A percentile compares a stretch with the other conserved stretches of the same genome.
phyloP scores from a whole-genome alignment of 2,888 invertebrate species.

The Muschampia staudingeri region DNA sequence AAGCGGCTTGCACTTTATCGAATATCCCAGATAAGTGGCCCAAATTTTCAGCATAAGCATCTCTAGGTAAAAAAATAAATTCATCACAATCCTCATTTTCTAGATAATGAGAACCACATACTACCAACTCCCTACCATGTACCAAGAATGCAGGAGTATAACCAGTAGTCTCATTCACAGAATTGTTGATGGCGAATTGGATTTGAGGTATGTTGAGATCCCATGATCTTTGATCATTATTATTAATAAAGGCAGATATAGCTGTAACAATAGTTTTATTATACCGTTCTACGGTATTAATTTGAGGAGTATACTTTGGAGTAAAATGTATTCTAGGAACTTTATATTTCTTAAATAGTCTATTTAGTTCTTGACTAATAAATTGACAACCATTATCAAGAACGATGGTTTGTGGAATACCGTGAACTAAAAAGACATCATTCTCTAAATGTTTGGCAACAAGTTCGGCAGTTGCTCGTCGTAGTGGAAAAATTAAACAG shows the following conservation, averaged over 20 bases:
- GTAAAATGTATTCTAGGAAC: neutral
- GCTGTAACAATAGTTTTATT: neutral
- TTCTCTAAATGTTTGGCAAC: slow-evolving; percentile 57
- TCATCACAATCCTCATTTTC: neutral
- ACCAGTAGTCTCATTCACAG: slow-evolving; percentile 4
- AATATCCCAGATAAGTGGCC: neutral
- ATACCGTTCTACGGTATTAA: neutral
- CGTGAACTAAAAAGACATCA: slow-evolving; percentile 65
- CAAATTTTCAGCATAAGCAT: neutral
- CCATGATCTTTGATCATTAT: slow-evolving; percentile 18
- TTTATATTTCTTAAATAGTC: neutral
- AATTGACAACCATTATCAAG: slow-evolving; percentile 69
- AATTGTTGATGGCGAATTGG: slow-evolving; percentile 13
- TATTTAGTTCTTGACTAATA: slow-evolving; percentile 32
- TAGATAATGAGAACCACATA: neutral
- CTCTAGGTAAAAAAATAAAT: neutral
- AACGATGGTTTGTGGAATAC: slow-evolving; percentile 64
- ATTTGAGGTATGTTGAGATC: neutral
- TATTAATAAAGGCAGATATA: neutral
- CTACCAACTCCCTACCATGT: neutral
- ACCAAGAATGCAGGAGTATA: slow-evolving; percentile 23
- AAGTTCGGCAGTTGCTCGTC: slow-evolving; percentile 37
- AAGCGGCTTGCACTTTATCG: neutral
- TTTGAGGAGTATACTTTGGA: neutral
- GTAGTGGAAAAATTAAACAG: slow-evolving; percentile 51